Evolutionary conservation across 2,113 vertebrate species (phyloP).

Genomic region (Procapra przewalskii): DNA sequence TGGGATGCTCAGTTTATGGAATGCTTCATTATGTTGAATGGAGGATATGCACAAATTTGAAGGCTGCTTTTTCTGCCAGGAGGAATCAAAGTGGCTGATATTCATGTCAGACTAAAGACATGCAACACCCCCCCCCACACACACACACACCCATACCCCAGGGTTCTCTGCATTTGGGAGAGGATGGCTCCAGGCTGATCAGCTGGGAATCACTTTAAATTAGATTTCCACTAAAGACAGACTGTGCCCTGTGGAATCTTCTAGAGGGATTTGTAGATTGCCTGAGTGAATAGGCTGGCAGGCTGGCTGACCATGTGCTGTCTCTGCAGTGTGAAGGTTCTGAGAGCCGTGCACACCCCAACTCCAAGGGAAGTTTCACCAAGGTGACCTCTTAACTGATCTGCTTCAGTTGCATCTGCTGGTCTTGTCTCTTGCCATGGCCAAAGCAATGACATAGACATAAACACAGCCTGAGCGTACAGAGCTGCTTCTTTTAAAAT

Average conservation of each 20-base stretch:
- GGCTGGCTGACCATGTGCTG: neutral
- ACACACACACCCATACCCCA: neutral
- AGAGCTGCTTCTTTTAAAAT: neutral
- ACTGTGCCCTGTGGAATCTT: neutral
- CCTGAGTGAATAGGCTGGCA: neutral
- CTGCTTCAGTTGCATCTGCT: neutral
- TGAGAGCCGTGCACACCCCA: neutral
- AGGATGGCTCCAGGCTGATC: neutral
- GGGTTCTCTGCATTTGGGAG: neutral
- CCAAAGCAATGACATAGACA: neutral
- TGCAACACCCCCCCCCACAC: neutral
- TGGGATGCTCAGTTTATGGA: conserved; percentile 41
- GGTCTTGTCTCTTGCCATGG: neutral
- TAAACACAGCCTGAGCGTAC: neutral
- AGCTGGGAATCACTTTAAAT: conserved; percentile 24
- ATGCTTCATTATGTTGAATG: conserved; percentile 48
- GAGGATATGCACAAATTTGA: conserved; percentile 23
- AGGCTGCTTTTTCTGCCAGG: neutral
- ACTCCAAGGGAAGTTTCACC: neutral
- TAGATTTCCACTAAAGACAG: conserved; percentile 17
- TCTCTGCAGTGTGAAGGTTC: neutral
- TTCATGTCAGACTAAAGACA: neutral
- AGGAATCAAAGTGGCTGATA: neutral
- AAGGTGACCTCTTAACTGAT: neutral
- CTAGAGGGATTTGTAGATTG: neutral